phyloP scores from a whole-genome alignment of 2,888 invertebrate species.

The Epistrophe grossulariae region DNA sequence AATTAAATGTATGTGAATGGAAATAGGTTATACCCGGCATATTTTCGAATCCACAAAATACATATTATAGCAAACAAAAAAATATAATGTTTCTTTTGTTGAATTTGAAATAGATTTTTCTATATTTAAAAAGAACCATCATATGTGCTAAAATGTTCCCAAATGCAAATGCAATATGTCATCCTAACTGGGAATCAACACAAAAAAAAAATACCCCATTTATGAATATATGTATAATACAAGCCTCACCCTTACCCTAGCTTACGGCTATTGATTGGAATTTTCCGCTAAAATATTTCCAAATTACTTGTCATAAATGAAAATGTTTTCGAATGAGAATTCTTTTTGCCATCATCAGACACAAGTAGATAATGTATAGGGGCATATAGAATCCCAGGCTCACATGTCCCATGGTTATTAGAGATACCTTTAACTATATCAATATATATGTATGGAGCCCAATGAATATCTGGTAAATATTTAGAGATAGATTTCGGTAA shows the following conservation, averaged over 20 bases:
- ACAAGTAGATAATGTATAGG: background rate
- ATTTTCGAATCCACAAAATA: background rate
- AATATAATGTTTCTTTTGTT: constrained; percentile 13
- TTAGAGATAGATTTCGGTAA: constrained; percentile 67
- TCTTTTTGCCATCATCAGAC: background rate
- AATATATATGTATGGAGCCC: constrained; percentile 10
- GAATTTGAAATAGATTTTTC: constrained; percentile 16
- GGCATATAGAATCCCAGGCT: background rate
- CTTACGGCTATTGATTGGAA: constrained; percentile 54
- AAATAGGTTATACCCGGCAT: background rate
- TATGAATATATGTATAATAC: background rate
- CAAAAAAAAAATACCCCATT: background rate
- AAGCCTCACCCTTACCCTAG: constrained; percentile 4
- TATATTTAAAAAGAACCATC: constrained; percentile 5
- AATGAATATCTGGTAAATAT: constrained; percentile 46
- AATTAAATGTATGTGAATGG: constrained; percentile 34
- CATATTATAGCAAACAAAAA: background rate
- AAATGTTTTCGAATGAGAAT: constrained; percentile 42
- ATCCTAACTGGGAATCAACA: background rate
- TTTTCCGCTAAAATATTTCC: constrained; percentile 55
- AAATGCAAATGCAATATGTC: constrained; percentile 38
- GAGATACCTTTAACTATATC: background rate
- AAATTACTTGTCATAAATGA: constrained; percentile 52
- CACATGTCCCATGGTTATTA: background rate
- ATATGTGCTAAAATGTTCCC: background rate